Conservation (phyloP, 2,113 vertebrate genomes). For the Indri indri region DNA sequence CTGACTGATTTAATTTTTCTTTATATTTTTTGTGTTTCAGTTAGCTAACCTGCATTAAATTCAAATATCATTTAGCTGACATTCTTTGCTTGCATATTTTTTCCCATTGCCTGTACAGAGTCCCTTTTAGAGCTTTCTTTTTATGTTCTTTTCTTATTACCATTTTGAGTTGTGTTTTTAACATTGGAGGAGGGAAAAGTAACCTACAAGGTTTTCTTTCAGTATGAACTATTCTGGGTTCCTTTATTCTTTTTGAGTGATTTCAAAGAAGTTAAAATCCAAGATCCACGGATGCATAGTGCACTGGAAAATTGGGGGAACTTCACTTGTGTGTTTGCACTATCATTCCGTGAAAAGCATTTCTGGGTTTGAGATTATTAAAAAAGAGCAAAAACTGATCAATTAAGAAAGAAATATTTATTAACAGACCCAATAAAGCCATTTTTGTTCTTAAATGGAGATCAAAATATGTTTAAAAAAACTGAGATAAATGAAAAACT, state of each 20-base stretch:
- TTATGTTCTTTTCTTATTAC: background rate
- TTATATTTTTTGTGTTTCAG: background rate
- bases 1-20: background rate
- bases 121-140: background rate
- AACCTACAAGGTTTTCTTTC: background rate
- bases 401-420: constrained; percentile 8
- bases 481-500: background rate
- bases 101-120: background rate
- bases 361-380: background rate
- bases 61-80: background rate
- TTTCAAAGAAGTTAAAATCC: background rate
- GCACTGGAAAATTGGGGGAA: background rate
- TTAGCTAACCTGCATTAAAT: background rate
- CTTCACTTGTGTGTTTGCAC: background rate
- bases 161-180: background rate
- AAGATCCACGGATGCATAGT: background rate
- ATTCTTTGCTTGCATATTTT: background rate
- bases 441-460: background rate
- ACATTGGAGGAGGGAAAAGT: background rate
- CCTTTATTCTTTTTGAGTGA: background rate
- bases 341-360: background rate
- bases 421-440: background rate
- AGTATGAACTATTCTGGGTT: background rate
- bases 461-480: constrained; percentile 8
- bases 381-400: background rate